These are phyloP conservation scores for Campoletis sonorensis DNA, from an alignment of 1,140 invertebrate species.

Conservation along the genomic window DNA sequence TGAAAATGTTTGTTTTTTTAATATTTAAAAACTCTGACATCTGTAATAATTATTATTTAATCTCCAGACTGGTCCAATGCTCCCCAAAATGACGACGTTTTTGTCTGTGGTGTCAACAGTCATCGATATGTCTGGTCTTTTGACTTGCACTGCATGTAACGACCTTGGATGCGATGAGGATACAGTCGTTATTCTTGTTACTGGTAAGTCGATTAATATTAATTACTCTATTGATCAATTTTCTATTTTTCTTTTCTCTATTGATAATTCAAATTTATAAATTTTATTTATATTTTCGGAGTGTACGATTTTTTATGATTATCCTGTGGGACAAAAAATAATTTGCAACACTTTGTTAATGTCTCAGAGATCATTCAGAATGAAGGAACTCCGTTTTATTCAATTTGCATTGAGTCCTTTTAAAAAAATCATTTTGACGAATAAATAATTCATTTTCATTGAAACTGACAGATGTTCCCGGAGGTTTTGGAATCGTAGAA, in stretches of 20 bases:
- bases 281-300: too few species aligned
- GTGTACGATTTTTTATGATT: too few species aligned
- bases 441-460: conserved; percentile 41
- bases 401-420: too few species aligned
- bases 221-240: too few species aligned
- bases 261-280: conserved; percentile 40
- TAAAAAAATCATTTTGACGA: too few species aligned
- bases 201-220: conserved; percentile 56
- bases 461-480: conserved; percentile 69
- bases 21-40: background rate
- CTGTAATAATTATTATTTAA: conserved; percentile 37
- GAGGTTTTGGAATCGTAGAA: conserved; percentile 70
- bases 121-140: conserved; percentile 57
- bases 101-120: conserved; percentile 48
- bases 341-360: too few species aligned
- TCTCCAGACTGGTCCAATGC: conserved; percentile 42
- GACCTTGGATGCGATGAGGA: conserved; percentile 56
- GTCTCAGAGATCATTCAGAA: too few species aligned
- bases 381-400: too few species aligned
- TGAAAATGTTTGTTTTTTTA: background rate
- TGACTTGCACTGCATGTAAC: conserved; percentile 65
- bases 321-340: too few species aligned
- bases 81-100: background rate
- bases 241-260: too few species aligned
- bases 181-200: conserved; percentile 59